phyloP scores from a whole-genome alignment of 2,888 invertebrate species.

The Parapristionchus giblindavisi region DNA sequence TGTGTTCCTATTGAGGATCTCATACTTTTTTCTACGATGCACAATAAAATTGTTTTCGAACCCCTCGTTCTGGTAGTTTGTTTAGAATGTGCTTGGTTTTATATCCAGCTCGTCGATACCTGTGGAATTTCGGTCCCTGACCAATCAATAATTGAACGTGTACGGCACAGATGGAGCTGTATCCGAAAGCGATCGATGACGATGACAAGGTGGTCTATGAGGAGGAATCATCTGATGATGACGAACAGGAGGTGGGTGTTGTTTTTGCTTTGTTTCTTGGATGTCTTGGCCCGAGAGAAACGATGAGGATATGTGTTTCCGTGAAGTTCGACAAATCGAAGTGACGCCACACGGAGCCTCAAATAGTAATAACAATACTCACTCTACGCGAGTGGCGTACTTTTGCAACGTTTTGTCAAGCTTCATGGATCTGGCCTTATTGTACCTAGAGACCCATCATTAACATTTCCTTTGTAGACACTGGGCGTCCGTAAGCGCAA shows the following conservation, averaged over 20 bases:
- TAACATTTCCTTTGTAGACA: conserved; percentile 44
- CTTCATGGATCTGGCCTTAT: too few relatives aligned
- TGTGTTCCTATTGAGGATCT: too few relatives aligned
- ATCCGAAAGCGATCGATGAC: conserved; percentile 53
- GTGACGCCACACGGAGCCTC: neutral
- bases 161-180: conserved; percentile 45
- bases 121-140: too few relatives aligned
- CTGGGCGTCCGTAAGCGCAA: conserved; percentile 57
- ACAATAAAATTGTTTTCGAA: too few relatives aligned
- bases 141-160: too few relatives aligned
- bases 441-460: too few relatives aligned
- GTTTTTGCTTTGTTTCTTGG: neutral
- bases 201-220: conserved; percentile 55
- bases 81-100: too few relatives aligned
- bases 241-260: conserved; percentile 37
- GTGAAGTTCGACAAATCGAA: neutral
- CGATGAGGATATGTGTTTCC: neutral
- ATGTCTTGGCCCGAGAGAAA: neutral
- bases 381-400: neutral
- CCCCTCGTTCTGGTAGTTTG: too few relatives aligned
- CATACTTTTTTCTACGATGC: too few relatives aligned
- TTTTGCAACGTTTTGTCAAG: neutral
- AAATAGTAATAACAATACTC: neutral
- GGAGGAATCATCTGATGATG: conserved; percentile 46
- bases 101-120: too few relatives aligned